Percentiles rank a stretch among this genome's conserved stretches.
Conservation (phyloP, 1,140 invertebrate species). For the Drosophila pseudoananassae region DNA sequence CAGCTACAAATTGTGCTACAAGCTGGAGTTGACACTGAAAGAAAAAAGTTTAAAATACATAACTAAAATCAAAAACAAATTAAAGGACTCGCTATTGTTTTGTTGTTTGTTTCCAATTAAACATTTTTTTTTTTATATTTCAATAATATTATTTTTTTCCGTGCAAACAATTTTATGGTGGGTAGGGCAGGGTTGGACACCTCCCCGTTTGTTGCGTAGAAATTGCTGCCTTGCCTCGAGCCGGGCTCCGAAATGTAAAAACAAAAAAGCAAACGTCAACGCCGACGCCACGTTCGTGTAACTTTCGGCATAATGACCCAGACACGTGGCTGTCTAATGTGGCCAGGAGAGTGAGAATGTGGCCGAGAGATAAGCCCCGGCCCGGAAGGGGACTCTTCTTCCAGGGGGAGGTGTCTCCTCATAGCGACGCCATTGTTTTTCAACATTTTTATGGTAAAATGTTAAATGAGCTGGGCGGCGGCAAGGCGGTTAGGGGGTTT, state of each 20-base stretch:
- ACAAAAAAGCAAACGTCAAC: slow-evolving; percentile 63
- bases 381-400: not conserved
- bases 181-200: slow-evolving; percentile 34
- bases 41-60: not conserved
- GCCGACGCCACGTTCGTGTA: slow-evolving; percentile 69
- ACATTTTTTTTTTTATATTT: too few relatives aligned
- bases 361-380: slow-evolving; percentile 22
- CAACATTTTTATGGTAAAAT: slow-evolving; percentile 78
- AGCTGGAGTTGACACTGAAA: slow-evolving; percentile 45
- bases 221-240: slow-evolving; percentile 12
- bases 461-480: slow-evolving; percentile 47
- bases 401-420: slow-evolving; percentile 7
- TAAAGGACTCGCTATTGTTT: too few relatives aligned
- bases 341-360: slow-evolving; percentile 58
- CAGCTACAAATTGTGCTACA: slow-evolving; percentile 78
- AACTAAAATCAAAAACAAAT: not conserved
- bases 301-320: slow-evolving; percentile 82
- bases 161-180: slow-evolving; percentile 9
- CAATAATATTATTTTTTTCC: not conserved
- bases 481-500: slow-evolving; percentile 10
- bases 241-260: slow-evolving; percentile 12
- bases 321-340: slow-evolving; percentile 83
- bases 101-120: not conserved
- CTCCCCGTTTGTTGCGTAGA: slow-evolving; percentile 28
- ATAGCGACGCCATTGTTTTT: slow-evolving; percentile 52